Percentiles rank a stretch among this genome's conserved stretches.
Conservation (phyloP, 2,113 vertebrate genomes). For the Triplophysa dalaica region DNA sequence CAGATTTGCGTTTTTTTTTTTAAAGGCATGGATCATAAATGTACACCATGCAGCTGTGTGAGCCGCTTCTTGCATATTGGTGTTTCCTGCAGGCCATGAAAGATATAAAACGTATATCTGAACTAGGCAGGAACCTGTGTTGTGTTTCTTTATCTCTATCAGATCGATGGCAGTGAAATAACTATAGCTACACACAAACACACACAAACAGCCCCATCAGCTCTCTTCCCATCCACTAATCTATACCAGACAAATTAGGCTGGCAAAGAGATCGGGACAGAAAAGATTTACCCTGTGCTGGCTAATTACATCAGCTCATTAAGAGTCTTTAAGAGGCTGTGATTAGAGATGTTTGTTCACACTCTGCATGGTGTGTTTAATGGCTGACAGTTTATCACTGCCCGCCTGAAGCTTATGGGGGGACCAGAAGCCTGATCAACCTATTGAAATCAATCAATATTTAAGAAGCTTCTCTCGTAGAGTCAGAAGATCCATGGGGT, state of each 20-base stretch:
- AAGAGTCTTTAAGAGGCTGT: constrained; percentile 86
- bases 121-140: not conserved
- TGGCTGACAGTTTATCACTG: constrained; percentile 74
- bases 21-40: constrained; percentile 9
- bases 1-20: constrained; percentile 59
- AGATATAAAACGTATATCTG: not conserved
- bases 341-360: constrained; percentile 79
- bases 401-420: constrained; percentile 65
- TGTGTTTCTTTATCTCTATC: not conserved
- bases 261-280: constrained; percentile 60
- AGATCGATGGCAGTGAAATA: constrained; percentile 66
- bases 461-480: constrained; percentile 73
- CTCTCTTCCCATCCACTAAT: constrained; percentile 53
- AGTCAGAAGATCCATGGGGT: constrained; percentile 51
- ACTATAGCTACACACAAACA: constrained; percentile 32
- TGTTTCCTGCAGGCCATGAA: constrained; percentile 23
- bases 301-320: constrained; percentile 90
- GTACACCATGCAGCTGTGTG: not conserved
- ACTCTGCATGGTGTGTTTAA: constrained; percentile 75
- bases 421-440: constrained; percentile 69
- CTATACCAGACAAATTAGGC: constrained; percentile 65
- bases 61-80: not conserved
- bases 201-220: constrained; percentile 39
- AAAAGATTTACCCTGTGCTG: constrained; percentile 77
- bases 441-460: constrained; percentile 87